Evolutionary conservation across 2,888 invertebrate species (phyloP), one percentile per base, ranked within the genome.

Genomic region (Zaprionus obscuricornis): DNA sequence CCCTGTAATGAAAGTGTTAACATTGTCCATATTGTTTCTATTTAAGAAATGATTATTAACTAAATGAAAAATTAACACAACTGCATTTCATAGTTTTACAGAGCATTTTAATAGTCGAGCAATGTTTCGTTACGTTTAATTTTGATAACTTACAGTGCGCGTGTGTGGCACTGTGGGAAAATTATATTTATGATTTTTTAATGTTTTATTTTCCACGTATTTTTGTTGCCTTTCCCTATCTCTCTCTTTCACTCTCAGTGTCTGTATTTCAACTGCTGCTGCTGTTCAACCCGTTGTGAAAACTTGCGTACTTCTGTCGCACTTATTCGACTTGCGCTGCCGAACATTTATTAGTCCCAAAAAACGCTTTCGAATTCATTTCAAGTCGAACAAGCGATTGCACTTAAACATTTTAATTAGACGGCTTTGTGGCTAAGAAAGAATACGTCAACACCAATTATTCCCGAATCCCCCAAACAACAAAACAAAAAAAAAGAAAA

Each of bases 201-300:
- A 83, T 85, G 86, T 68, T 66, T 64, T 75, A 72, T 68, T 79
- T 79, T 85, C 81, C 86, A 68, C 56, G 78, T 77, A 78, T 76
- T 84, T 64, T 42, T 68, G 52, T 51, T 46, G 42, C 36, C 59
- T n/a, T n/a, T n/a, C n/a, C n/a, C n/a, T 11, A 4, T 33, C 10
- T 7, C 3, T 3, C 10, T 33, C 14, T 33, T 5, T 3, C 5
- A 16, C 10, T 13, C 4, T 8, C 5, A 24, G 5, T 24, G 24
- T 24, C 8, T 5, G 4, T 24, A 8, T 24, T 33, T 10, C 10
- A 13, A 29, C 24, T 45, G 42, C 37, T 22, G 22, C 36, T n/a
- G n/a, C n/a, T n/a, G 43, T 52, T 49, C 37, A 59, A 64, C 13
- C 29, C 37, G 64, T 62, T 59, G 57, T 55, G 57, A 66, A 50